Percentiles rank a stretch among this genome's conserved stretches.
Conservation (phyloP, 2,797 vertebrate genomes). For the Echiichthys vipera region DNA sequence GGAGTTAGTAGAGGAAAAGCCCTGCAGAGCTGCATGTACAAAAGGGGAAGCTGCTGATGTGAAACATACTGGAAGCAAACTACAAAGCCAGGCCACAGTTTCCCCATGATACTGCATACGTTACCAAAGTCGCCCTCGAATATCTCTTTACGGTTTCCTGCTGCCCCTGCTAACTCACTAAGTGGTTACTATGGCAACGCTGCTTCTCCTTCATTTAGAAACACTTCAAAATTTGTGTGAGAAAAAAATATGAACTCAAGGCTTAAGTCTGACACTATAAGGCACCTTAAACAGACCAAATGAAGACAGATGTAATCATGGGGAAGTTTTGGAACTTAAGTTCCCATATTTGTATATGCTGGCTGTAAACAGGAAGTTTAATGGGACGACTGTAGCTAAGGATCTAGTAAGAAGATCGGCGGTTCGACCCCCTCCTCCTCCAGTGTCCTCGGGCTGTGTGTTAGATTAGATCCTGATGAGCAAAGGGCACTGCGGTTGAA, state of each 20-base stretch:
- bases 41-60: conserved; percentile 54
- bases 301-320: not conserved
- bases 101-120: not conserved
- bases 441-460: too few relatives aligned
- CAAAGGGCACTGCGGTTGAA: too few relatives aligned
- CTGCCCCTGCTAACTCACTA: not conserved
- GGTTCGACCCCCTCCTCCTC: too few relatives aligned
- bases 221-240: not conserved
- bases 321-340: not conserved
- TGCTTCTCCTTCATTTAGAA: conserved; percentile 5
- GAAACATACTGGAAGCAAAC: conserved; percentile 46
- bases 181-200: conserved; percentile 2
- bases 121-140: conserved; percentile 11
- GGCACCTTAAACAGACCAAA: not conserved
- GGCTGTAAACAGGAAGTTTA: not conserved
- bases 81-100: conserved; percentile 53
- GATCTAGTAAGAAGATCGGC: too few relatives aligned
- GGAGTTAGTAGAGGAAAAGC: conserved; percentile 17
- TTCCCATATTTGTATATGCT: not conserved
- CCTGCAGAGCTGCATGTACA: conserved; percentile 36
- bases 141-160: conserved; percentile 31
- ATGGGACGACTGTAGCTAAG: too few relatives aligned
- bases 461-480: too few relatives aligned
- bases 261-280: not conserved
- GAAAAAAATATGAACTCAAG: not conserved